Base-by-base conservation (phyloP, 2,797 vertebrate genomes). In the Cygnus olor region DNA sequence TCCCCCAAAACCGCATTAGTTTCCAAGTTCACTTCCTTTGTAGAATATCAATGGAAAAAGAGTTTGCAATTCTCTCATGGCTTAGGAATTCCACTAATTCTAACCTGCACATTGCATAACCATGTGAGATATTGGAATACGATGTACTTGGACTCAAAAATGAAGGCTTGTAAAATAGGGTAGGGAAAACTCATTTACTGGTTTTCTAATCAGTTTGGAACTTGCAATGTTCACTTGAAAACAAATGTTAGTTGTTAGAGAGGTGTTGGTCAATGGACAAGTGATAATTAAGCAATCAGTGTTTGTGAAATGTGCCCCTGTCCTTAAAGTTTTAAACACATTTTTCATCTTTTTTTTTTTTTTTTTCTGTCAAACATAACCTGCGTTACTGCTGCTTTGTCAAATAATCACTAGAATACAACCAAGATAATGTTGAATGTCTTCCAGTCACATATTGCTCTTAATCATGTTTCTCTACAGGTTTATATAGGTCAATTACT, bases 21-120 rank as follows among this genome's bases (percentile, higher is more conserved):
- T 97, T 98, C 97, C 96, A 98, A 97, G 97, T 98, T 98, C 95
- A 97, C 89, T 97, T 98, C 98, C 97, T 98, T 98, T 98, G 97
- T 98, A 91, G 94, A 82, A 84, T 96, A 95, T 98, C 96, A 98
- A 98, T 98, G 94, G 97, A 93, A 93, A 98, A 97, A 94, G 87
- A 89, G 90, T 72, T 96, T 96, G 66, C 94, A 94, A 88, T 98
- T 98, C 97, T 97, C 98, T 98, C 98, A 98, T 96, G 95, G 93
- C 84, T 97, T 96, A 98, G 98, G 98, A 98, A 98, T 98, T 97
- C 92, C 81, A 85, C 88, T 96, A 97, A 95, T 97, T 97, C 93
- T 94, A 97, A 96, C 96, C 84, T 97, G 92, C 71, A 87, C 89
- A 19, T 95, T 97, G 95, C 95, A 88, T 88, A 94, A 96, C 90